phyloP scores from a whole-genome alignment of 2,113 vertebrate species.

The Numenius arquata region DNA sequence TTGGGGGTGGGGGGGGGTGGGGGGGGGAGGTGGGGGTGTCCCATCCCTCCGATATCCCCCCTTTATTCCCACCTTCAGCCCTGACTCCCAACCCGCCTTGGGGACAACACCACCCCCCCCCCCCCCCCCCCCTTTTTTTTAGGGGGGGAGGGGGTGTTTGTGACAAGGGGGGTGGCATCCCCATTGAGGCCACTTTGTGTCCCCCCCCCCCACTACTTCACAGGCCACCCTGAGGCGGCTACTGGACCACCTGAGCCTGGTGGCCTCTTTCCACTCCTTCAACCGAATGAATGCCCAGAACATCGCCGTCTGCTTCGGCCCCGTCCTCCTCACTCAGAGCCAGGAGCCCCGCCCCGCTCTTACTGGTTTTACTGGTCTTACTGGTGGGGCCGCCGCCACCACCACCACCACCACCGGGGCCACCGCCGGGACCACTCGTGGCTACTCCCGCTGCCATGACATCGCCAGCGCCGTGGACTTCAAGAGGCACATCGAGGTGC shows the following conservation, averaged over 20 bases:
- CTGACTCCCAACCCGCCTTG: too few relatives aligned
- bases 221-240: slow-evolving; percentile 85
- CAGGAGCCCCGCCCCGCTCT: slow-evolving; percentile 60
- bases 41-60: too few relatives aligned
- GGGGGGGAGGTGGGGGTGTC: too few relatives aligned
- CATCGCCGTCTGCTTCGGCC: slow-evolving; percentile 89
- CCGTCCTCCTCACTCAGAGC: slow-evolving; percentile 81
- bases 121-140: too few relatives aligned
- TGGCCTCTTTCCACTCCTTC: slow-evolving; percentile 80
- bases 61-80: too few relatives aligned
- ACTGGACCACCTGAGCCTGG: slow-evolving; percentile 87
- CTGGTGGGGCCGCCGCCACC: too few relatives aligned
- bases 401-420: too few relatives aligned
- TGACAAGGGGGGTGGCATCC: neutral
- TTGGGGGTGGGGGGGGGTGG: too few relatives aligned
- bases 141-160: too few relatives aligned
- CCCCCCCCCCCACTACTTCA: neutral
- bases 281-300: slow-evolving; percentile 92
- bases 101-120: too few relatives aligned
- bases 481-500: slow-evolving; percentile 86
- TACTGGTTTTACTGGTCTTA: too few relatives aligned
- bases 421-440: neutral
- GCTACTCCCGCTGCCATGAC: slow-evolving; percentile 59
- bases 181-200: neutral
- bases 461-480: slow-evolving; percentile 83